A percentile compares a stretch with the other conserved stretches of the same genome.
phyloP scores from a whole-genome alignment of 2,113 vertebrate species.

The Taurulus bubalis region DNA sequence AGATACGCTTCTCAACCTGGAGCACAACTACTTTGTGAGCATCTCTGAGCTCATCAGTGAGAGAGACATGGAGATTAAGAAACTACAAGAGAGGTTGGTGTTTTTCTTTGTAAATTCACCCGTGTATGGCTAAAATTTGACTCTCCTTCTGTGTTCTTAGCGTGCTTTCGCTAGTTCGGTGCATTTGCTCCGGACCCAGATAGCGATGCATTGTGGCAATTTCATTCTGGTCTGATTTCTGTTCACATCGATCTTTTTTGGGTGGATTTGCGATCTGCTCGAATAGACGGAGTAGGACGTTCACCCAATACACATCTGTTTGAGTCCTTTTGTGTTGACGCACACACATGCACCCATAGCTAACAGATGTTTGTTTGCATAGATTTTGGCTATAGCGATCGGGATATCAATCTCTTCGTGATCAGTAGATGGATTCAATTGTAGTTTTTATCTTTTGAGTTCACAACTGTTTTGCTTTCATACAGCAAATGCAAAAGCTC shows the following conservation, averaged over 20 bases:
- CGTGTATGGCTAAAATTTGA: background rate
- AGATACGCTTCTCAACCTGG: slow-evolving; percentile 95
- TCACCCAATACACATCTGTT: background rate
- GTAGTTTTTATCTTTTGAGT: background rate
- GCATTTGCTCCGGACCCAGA: background rate
- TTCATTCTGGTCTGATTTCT: background rate
- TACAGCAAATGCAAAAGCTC: background rate
- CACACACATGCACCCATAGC: background rate
- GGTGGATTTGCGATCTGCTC: background rate
- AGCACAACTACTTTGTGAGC: slow-evolving; percentile 98
- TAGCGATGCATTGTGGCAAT: background rate
- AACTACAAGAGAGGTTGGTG: slow-evolving; percentile 92
- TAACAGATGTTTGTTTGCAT: background rate
- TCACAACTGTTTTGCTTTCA: background rate
- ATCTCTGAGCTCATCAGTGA: slow-evolving; percentile 97
- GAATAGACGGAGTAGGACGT: background rate
- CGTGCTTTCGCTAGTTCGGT: background rate
- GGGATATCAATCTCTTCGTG: background rate
- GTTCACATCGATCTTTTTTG: no score
- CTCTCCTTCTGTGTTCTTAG: background rate
- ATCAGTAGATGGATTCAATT: background rate
- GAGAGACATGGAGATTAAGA: slow-evolving; percentile 96
- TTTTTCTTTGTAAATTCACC: background rate
- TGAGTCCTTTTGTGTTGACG: no score
- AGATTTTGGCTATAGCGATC: background rate